A percentile compares a stretch with the other conserved stretches of the same genome.
Conservation (phyloP, 2,113 vertebrate genomes). For the Carassius gibelio region DNA sequence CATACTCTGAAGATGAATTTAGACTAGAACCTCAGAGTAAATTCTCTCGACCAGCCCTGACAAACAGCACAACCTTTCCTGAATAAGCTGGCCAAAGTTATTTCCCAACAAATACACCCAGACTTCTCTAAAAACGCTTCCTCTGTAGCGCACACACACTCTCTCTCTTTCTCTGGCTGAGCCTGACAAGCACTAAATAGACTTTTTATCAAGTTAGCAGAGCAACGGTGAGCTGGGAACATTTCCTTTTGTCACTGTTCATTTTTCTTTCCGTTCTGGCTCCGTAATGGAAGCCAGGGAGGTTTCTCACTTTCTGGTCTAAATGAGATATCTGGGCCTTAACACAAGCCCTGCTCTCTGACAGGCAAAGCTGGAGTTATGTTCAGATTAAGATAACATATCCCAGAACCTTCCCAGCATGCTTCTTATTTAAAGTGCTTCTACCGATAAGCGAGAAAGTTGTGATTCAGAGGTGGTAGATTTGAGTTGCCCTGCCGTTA, state of each 20-base stretch:
- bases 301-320: conserved; percentile 58
- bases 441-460: conserved; percentile 56
- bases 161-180: conserved; percentile 53
- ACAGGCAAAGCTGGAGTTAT: conserved; percentile 64
- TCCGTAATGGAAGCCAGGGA: conserved; percentile 64
- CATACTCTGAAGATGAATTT: neutral
- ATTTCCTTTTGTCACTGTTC: conserved; percentile 55
- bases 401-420: conserved; percentile 60
- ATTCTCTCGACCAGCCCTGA: neutral
- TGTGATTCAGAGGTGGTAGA: conserved; percentile 58
- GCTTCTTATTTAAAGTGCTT: conserved; percentile 60
- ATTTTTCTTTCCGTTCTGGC: conserved; percentile 67
- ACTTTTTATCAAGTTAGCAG: conserved; percentile 73
- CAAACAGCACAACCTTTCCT: neutral
- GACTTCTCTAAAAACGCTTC: conserved; percentile 71
- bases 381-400: conserved; percentile 69
- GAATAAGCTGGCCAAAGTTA: conserved; percentile 32
- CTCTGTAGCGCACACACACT: neutral
- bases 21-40: neutral
- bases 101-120: conserved; percentile 63
- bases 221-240: conserved; percentile 63
- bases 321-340: conserved; percentile 73
- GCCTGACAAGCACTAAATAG: conserved; percentile 75
- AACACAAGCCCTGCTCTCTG: conserved; percentile 58
- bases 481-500: conserved; percentile 56